A percentile compares a stretch with the other conserved stretches of the same genome.
Conservation (phyloP, 2,888 invertebrate genomes). For the Epinotia brunnichana region DNA sequence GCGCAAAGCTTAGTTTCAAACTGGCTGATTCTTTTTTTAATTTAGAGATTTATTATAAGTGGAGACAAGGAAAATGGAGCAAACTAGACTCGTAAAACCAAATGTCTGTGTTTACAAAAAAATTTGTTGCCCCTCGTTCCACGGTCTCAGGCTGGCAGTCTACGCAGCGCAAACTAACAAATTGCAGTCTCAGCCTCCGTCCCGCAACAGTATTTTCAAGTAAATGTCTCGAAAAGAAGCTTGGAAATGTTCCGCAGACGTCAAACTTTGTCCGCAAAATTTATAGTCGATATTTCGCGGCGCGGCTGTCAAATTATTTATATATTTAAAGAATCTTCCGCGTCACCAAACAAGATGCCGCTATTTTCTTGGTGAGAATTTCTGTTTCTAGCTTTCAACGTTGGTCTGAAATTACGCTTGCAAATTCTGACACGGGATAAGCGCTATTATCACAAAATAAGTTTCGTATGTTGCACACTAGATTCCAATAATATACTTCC, state of each 20-base stretch:
- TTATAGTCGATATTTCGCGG: constrained; percentile 53
- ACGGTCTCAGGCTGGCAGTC: constrained; percentile 44
- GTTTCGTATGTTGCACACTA: background rate
- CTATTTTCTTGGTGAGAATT: constrained; percentile 9
- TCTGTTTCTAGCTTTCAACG: background rate
- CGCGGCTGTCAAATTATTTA: constrained; percentile 48
- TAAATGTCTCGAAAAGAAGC: constrained; percentile 57
- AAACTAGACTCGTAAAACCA: constrained; percentile 30
- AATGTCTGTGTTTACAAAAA: constrained; percentile 47
- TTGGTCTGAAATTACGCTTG: background rate
- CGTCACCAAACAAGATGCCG: constrained; percentile 17
- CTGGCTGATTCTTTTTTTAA: too few relatives aligned
- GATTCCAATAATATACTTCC: background rate
- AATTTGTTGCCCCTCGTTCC: constrained; percentile 52
- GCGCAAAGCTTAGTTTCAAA: too few relatives aligned
- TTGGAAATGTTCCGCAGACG: constrained; percentile 50
- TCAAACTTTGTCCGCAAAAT: constrained; percentile 54
- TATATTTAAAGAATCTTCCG: constrained; percentile 36
- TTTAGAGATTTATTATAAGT: too few relatives aligned
- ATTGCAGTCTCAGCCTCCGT: constrained; percentile 55
- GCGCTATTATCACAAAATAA: background rate
- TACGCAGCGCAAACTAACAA: constrained; percentile 60
- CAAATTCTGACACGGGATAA: background rate
- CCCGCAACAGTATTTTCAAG: constrained; percentile 47
- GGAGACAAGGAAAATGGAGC: constrained; percentile 1